A percentile compares a stretch with the other conserved stretches of the same genome.
phyloP scores from a whole-genome alignment of 2,113 vertebrate species.

The Felis chaus region DNA sequence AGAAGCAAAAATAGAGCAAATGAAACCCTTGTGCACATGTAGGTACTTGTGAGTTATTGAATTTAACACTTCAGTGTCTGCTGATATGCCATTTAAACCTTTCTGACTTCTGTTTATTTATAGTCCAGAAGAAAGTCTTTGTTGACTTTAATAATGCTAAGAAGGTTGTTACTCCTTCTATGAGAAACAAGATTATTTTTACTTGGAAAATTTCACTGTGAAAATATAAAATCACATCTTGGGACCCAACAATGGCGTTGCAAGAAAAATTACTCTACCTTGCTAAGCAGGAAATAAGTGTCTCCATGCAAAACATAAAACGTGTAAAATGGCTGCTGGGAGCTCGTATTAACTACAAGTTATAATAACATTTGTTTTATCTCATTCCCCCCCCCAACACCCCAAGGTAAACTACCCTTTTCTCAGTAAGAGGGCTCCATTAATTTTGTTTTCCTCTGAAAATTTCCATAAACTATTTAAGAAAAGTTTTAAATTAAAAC shows the following conservation, averaged over 20 bases:
- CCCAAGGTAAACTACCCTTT: neutral
- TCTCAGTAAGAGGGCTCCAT: neutral
- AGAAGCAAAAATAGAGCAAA: neutral
- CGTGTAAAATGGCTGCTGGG: neutral
- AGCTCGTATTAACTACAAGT: neutral
- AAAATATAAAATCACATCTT: neutral
- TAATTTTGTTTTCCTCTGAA: neutral
- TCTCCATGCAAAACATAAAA: neutral
- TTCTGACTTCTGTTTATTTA: neutral
- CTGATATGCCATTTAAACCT: neutral
- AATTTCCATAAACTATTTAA: neutral
- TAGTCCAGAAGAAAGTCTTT: neutral
- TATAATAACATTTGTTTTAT: neutral
- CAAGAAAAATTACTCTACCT: neutral
- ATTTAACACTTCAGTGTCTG: neutral
- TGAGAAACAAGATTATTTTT: neutral
- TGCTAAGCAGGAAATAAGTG: neutral
- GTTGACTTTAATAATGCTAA: neutral
- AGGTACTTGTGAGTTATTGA: neutral
- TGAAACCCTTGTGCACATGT: neutral
- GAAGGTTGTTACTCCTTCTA: neutral
- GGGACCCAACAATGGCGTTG: neutral
- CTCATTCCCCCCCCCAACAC: neutral
- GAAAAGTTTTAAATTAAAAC: neutral
- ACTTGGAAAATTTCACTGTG: neutral